Evolutionary conservation across 2,888 invertebrate genomes (phyloP), one percentile per base, ranked within the genome.

Genomic region (Caenorhabditis sinica): DNA sequence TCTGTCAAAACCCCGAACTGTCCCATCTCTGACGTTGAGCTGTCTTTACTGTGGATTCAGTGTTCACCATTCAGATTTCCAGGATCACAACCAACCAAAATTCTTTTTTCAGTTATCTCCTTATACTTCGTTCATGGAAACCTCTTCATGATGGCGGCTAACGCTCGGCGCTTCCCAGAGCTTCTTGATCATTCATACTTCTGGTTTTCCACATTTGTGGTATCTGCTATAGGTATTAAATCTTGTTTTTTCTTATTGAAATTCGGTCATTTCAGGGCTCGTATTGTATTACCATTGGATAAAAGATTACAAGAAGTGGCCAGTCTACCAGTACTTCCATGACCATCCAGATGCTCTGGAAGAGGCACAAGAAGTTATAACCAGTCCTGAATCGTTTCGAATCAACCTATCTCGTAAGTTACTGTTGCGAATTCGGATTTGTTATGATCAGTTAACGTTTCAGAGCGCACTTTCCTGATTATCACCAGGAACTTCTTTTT

Each of bases 331-430:
- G 43, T 80, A 72, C 36, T 80, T 49, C 45, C 11, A 20, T 0
- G 80, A 80, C 1, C 56, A 80, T 58, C 80, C 80, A 15, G 80
- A 72, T 15, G 65, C 65, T n/a, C 8, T 66, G 20, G n/a, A 72
- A 0, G 65, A 58, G 3, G 58, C 56, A 4, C 43, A 65, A 58
- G 40, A 17, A 15, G 45, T 80, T 1, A 49, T 80, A 17, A 2
- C 17, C 0, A 60, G 53, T 20, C 45, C 65, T 0, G 80, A 80
- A 13, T 66, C 80, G 6, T 72, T 73, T 28, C 23, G 53, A 56
- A 49, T 80, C 23, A 51, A 33, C 1, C 40, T 72, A 13, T 65
- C 72, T 4, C 65, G 80, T 80, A 3, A 49, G 80, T 68, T 45
- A n/a, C n/a, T n/a, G 0, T 43, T 40, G 1, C 1, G 11, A 36